These are phyloP conservation scores for Odontamblyopus rebecca DNA, from an alignment of 2,797 vertebrate genomes.

Conservation along the genomic window DNA sequence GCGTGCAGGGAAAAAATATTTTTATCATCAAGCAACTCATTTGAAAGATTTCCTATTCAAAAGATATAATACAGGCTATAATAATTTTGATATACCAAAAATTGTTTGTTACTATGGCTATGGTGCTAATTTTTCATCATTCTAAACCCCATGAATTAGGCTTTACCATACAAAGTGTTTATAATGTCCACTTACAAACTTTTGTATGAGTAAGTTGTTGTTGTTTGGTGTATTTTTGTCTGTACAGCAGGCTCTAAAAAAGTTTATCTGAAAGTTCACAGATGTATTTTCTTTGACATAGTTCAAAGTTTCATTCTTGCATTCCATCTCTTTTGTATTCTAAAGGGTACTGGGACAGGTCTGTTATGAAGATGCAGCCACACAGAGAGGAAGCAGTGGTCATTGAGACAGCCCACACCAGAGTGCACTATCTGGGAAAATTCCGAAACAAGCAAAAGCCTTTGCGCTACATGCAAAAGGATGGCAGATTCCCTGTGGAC, in stretches of 20 bases:
- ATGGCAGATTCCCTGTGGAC: conserved; percentile 88
- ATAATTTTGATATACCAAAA: too few species aligned
- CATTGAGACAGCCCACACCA: conserved; percentile 56
- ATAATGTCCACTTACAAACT: not conserved
- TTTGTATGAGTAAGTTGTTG: not conserved
- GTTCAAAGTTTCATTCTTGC: not conserved
- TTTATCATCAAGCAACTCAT: too few species aligned
- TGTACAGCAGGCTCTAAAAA: not conserved
- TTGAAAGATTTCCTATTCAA: too few species aligned
- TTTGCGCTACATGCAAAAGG: conserved; percentile 83
- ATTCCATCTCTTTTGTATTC: not conserved
- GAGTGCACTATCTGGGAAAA: conserved; percentile 44
- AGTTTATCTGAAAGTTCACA: not conserved
- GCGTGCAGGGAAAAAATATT: too few species aligned
- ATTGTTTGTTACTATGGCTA: too few species aligned
- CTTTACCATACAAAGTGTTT: too few species aligned
- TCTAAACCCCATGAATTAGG: too few species aligned
- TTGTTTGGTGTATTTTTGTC: not conserved
- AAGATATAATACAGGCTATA: too few species aligned
- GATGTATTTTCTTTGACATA: not conserved
- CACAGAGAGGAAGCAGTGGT: conserved; percentile 30
- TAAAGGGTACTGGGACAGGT: conserved; percentile 15
- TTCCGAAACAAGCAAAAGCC: conserved; percentile 23
- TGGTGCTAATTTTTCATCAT: too few species aligned
- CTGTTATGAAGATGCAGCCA: conserved; percentile 44